Percentiles rank a stretch among this genome's conserved stretches.
Conservation (phyloP, 1,140 invertebrate species). For the Goniozus legneri region DNA sequence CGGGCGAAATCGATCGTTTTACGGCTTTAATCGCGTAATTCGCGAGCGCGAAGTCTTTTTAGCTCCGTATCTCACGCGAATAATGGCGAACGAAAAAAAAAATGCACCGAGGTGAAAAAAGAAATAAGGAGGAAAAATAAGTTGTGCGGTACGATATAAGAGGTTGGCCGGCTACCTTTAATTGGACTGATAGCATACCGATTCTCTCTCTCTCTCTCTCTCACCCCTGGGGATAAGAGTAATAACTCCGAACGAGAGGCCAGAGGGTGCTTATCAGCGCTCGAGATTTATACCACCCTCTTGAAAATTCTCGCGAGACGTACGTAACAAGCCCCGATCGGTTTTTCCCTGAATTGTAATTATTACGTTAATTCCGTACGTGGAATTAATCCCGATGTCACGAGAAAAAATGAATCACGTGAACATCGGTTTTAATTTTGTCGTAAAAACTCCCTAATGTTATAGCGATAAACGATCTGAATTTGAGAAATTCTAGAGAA, state of each 20-base stretch:
- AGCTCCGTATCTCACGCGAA: conserved; percentile 13
- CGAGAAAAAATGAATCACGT: no score
- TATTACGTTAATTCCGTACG: no score
- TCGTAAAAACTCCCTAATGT: no score
- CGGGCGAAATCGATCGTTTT: background rate
- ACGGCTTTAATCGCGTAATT: background rate
- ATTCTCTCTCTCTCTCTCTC: background rate
- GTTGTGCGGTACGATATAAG: conserved; percentile 1
- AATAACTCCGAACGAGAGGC: background rate
- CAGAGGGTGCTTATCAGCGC: background rate
- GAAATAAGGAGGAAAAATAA: conserved; percentile 1
- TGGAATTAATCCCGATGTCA: no score
- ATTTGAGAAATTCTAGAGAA: no score
- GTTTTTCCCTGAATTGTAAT: no score
- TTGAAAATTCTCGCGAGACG: no score
- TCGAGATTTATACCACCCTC: background rate
- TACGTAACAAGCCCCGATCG: no score
- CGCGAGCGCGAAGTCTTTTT: background rate
- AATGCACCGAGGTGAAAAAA: background rate
- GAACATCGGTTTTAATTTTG: no score
- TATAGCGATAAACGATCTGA: no score
- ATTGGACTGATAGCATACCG: background rate
- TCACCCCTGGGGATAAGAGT: background rate
- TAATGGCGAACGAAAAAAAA: conserved; percentile 8
- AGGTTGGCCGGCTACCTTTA: background rate